A percentile compares a stretch with the other conserved stretches of the same genome.
Evolutionary conservation across 1,140 invertebrate genomes (phyloP).

Genomic region (Dolichoris vasculosae): DNA sequence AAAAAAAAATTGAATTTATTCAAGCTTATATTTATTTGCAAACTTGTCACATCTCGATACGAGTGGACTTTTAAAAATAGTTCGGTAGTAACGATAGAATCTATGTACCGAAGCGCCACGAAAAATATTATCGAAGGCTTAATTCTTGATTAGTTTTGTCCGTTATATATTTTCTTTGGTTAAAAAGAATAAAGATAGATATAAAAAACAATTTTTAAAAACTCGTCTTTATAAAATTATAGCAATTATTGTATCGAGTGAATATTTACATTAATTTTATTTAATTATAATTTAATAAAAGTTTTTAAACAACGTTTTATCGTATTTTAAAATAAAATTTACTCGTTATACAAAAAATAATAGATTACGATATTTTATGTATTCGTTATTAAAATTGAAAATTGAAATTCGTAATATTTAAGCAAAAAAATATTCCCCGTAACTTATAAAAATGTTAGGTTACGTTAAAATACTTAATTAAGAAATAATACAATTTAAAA

Average conservation of each 20-base stretch:
- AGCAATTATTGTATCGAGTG: no score
- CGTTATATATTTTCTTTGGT: background rate
- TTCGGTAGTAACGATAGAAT: background rate
- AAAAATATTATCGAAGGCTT: background rate
- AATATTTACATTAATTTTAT: no score
- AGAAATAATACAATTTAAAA: no score
- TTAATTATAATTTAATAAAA: no score
- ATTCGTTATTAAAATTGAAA: background rate
- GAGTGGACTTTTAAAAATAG: no score
- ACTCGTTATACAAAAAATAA: background rate
- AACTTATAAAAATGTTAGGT: no score
- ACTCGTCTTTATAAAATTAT: no score
- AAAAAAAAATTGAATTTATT: background rate
- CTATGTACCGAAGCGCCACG: background rate
- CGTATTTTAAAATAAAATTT: background rate
- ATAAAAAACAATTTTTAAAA: no score
- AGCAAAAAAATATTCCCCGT: background rate
- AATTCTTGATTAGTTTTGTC: background rate
- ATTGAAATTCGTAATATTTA: background rate
- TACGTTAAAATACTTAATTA: no score
- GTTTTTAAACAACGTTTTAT: background rate
- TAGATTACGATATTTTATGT: no score
- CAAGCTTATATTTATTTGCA: background rate
- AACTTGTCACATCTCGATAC: background rate
- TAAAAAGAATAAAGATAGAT: background rate